Evolutionary conservation across 2,888 invertebrate species (phyloP), one percentile per base, ranked within the genome.

Genomic region (Thalpophila matura): DNA sequence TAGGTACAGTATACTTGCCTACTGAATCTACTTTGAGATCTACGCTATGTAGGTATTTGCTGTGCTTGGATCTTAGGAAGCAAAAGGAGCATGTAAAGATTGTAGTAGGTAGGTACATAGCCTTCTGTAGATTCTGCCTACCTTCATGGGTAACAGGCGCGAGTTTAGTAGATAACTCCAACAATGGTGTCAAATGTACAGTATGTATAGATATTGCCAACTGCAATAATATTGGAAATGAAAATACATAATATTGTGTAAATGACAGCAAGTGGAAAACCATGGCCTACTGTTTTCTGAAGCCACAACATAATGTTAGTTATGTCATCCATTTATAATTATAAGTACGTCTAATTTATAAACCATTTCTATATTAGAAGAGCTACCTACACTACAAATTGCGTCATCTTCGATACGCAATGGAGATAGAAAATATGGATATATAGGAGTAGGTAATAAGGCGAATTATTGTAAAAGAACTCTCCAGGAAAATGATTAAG

Each of bases 281-380:
- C 47, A 38, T 65, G 60, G 31, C 49, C 61, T 65, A 60, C 43
- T 33, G 24, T 27, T 61, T 50, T 46, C 18, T 45, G 1, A 42
- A 69, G 14, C 7, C 18, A 49, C 31, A 31, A 22, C 26, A 42
- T 24, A 14, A 9, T 57, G 12, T 22, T 51, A 29, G 29, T 10
- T 29, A 24, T 18, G 22, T 16, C 9, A 31, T 38, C 31, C 7
- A 38, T 49, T 60, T 45, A 45, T 22, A 45, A 5, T 3, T 33
- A 26, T 6, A 18, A n/a, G n/a, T n/a, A n/a, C 20, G 14, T 27
- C 14, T 37, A 24, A 37, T 29, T 46, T 22, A 24, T 18, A 29
- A n/a, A 24, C 4, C 26, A 33, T 20, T 45, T 33, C 4, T 33
- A 20, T 60, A 24, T 14, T 31, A 20, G 26, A 61, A 20, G n/a